phyloP scores from a whole-genome alignment of 2,888 invertebrate species.

The Mantis religiosa region DNA sequence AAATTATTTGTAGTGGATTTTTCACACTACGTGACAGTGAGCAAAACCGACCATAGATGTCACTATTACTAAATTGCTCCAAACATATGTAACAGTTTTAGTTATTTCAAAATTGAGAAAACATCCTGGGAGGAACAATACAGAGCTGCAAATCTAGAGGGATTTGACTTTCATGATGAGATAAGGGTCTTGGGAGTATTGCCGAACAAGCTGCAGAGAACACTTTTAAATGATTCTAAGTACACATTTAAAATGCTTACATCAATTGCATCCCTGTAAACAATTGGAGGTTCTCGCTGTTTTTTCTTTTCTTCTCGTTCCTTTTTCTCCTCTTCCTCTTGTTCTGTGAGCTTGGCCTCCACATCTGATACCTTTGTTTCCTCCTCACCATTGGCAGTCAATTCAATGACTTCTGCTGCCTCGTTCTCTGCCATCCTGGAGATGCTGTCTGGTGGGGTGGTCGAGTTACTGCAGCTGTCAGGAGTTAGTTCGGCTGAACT shows the following conservation, averaged over 20 bases:
- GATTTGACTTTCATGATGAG: background rate
- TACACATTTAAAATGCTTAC: slow-evolving; percentile 47
- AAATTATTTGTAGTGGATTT: no score
- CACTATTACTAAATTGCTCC: no score
- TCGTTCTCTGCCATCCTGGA: slow-evolving; percentile 37
- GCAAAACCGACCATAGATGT: no score
- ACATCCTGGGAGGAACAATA: background rate
- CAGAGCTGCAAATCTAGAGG: background rate
- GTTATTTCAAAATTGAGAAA: no score
- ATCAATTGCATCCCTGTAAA: slow-evolving; percentile 66
- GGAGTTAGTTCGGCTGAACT: slow-evolving; percentile 34
- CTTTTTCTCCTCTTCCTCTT: slow-evolving; percentile 58
- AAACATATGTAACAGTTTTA: no score
- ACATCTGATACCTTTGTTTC: slow-evolving; percentile 30
- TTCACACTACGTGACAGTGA: no score
- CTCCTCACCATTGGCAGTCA: slow-evolving; percentile 20
- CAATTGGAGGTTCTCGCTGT: slow-evolving; percentile 72
- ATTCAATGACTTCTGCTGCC: slow-evolving; percentile 37
- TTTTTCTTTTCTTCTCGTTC: slow-evolving; percentile 68
- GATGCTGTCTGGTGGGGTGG: slow-evolving; percentile 29
- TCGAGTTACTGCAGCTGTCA: slow-evolving; percentile 23
- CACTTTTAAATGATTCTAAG: no score
- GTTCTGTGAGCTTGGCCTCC: slow-evolving; percentile 47
- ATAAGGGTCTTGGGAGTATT: no score
- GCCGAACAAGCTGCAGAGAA: no score